Conservation (phyloP, 2,797 vertebrate species). For the Dendrocincla fuliginosa region DNA sequence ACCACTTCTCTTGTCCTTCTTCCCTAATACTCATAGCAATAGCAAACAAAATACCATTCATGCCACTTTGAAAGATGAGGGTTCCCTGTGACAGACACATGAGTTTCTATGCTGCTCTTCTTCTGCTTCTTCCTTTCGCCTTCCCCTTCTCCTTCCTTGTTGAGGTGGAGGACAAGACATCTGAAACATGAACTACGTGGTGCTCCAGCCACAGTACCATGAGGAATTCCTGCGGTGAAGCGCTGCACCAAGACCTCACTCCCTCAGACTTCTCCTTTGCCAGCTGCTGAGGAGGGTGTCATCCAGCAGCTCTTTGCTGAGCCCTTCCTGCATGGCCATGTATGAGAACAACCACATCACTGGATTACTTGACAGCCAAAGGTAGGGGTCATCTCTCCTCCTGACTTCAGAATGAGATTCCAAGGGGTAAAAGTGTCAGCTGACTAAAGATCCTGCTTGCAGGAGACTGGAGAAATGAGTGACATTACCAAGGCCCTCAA, state of each 20-base stretch:
- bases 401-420: neutral
- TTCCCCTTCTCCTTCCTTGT: neutral
- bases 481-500: neutral
- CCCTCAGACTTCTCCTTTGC: neutral
- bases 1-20: neutral
- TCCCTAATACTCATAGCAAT: neutral
- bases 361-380: neutral
- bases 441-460: neutral
- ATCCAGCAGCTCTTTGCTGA: neutral
- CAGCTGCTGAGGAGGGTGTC: neutral
- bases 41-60: neutral
- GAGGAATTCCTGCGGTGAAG: neutral
- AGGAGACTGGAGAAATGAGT: neutral
- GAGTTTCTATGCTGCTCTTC: neutral
- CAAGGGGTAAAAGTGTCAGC: neutral
- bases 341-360: neutral
- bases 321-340: neutral
- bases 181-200: neutral
- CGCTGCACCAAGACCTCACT: neutral
- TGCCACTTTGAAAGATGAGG: neutral
- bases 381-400: neutral
- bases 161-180: neutral
- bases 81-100: neutral
- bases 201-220: neutral
- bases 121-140: neutral